phyloP scores from a whole-genome alignment of 2,888 invertebrate genomes.

The Sipunculus nudus region DNA sequence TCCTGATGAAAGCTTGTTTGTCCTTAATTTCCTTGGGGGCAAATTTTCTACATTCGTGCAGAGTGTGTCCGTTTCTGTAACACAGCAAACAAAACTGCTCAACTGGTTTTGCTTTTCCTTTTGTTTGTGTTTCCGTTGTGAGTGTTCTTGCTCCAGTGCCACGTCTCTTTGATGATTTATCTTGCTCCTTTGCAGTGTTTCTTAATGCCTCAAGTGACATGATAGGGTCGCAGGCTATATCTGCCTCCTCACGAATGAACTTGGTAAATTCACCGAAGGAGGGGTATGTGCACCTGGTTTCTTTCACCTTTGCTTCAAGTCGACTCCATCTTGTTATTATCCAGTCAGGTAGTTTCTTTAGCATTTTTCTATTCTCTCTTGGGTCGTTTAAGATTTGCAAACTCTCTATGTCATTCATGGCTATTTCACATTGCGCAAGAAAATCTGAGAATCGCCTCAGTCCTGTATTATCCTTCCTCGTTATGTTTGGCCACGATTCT shows the following conservation, averaged over 20 bases:
- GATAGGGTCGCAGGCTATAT: too few relatives aligned
- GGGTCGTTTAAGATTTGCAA: neutral
- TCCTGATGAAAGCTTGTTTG: slow-evolving; percentile 26
- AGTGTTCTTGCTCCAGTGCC: neutral
- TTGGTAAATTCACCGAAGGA: too few relatives aligned
- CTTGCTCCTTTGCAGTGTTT: too few relatives aligned
- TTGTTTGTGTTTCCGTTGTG: neutral
- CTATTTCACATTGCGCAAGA: neutral
- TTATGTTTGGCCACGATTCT: slow-evolving; percentile 8
- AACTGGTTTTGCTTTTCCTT: neutral
- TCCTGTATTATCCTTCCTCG: slow-evolving; percentile 2
- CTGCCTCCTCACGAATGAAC: too few relatives aligned
- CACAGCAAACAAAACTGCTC: neutral
- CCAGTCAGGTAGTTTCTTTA: too few relatives aligned
- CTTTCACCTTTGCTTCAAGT: too few relatives aligned
- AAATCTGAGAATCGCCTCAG: slow-evolving; percentile 10
- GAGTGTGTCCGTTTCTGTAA: too few relatives aligned
- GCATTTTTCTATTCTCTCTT: neutral
- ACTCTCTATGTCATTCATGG: too few relatives aligned
- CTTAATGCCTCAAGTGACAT: too few relatives aligned
- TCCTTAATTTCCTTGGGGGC: slow-evolving; percentile 13
- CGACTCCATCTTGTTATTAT: too few relatives aligned
- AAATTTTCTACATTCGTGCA: slow-evolving; percentile 24
- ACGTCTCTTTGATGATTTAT: neutral
- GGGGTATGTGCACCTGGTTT: too few relatives aligned